phyloP scores from a whole-genome alignment of 2,797 vertebrate genomes.

The Sebastes wilsoni region DNA sequence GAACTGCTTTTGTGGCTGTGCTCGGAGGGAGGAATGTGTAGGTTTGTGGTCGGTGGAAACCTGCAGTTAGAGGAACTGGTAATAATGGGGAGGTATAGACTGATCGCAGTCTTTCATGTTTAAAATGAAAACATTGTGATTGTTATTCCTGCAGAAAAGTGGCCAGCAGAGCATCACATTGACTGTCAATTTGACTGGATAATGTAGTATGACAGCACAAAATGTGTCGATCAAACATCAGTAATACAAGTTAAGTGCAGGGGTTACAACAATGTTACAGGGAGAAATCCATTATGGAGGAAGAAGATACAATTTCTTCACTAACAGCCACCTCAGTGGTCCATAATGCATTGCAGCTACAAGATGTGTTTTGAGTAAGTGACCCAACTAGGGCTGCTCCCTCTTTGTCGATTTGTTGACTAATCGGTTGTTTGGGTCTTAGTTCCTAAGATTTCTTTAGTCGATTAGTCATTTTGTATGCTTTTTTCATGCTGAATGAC shows the following conservation, averaged over 20 bases:
- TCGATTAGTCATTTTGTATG: too few relatives aligned
- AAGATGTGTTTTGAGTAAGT: background rate
- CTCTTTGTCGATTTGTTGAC: too few relatives aligned
- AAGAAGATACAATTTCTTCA: background rate
- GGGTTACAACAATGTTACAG: background rate
- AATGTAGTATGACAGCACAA: background rate
- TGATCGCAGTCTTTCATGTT: conserved; percentile 39
- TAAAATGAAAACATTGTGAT: conserved; percentile 47
- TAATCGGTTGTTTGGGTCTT: too few relatives aligned
- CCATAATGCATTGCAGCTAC: background rate
- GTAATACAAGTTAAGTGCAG: background rate
- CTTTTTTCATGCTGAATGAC: too few relatives aligned
- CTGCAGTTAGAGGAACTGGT: conserved; percentile 55
- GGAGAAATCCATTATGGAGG: background rate
- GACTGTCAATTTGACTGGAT: background rate
- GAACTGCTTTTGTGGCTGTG: conserved; percentile 64
- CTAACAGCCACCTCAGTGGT: background rate
- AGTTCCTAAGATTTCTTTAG: too few relatives aligned
- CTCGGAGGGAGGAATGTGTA: conserved; percentile 62
- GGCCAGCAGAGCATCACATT: conserved; percentile 1
- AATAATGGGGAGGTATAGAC: conserved; percentile 46
- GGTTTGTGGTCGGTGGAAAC: conserved; percentile 63
- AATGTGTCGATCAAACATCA: conserved; percentile 3
- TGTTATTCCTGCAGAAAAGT: conserved; percentile 13
- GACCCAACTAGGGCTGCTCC: background rate